Evolutionary conservation across 2,797 vertebrate species (phyloP).

Genomic region (Rhinella marina): DNA sequence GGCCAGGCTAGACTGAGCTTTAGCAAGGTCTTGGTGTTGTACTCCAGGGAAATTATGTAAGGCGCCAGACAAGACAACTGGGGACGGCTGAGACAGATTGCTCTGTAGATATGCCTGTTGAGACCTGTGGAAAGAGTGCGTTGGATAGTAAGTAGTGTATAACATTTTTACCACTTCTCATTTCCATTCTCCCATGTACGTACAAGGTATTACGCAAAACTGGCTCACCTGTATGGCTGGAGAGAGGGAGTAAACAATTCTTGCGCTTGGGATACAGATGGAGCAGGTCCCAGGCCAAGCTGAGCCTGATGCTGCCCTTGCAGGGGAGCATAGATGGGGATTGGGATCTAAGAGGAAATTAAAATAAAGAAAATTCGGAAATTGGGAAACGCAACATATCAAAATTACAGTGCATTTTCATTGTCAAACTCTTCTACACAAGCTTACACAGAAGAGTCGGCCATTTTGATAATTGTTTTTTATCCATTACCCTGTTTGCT

Average conservation of each 20-base stretch:
- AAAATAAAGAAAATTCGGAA: background rate
- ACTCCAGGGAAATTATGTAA: constrained; percentile 94
- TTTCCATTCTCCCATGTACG: background rate
- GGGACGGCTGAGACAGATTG: constrained; percentile 91
- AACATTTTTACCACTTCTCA: background rate
- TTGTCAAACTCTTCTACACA: too few relatives aligned
- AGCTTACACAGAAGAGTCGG: too few relatives aligned
- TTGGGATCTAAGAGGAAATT: constrained; percentile 82
- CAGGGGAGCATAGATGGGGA: constrained; percentile 95
- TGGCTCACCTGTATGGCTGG: constrained; percentile 90
- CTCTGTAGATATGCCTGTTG: constrained; percentile 98
- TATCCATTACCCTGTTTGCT: too few relatives aligned
- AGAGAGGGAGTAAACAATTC: constrained; percentile 94
- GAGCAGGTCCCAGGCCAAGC: constrained; percentile 86
- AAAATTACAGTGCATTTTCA: too few relatives aligned
- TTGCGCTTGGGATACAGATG: constrained; percentile 93
- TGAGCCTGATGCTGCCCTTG: constrained; percentile 93
- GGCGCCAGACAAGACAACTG: constrained; percentile 93
- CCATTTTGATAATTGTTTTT: too few relatives aligned
- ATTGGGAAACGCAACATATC: background rate
- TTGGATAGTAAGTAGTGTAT: background rate
- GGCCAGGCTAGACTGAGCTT: constrained; percentile 91
- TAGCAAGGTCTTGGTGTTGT: constrained; percentile 93
- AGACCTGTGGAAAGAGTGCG: constrained; percentile 77
- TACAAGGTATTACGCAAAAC: background rate